Conservation (phyloP, 2,888 invertebrate genomes). For the Agriopis leucophaearia region DNA sequence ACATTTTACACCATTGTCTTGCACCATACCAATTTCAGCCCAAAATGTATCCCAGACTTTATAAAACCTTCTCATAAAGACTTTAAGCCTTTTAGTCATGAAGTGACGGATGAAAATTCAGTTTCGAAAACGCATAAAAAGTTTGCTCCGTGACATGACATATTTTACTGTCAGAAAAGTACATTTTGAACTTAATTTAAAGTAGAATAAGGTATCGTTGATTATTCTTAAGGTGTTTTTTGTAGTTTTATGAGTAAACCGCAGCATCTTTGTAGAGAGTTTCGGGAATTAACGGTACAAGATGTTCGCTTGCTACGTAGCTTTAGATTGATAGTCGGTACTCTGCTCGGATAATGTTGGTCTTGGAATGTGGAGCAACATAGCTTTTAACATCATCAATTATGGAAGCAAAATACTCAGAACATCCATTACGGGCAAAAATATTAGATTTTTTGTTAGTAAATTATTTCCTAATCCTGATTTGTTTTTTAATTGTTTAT, state of each 20-base stretch:
- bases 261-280: conserved; percentile 70
- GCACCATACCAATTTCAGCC: conserved; percentile 56
- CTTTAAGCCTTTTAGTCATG: conserved; percentile 23
- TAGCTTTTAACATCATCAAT: conserved; percentile 12
- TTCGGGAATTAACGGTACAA: conserved; percentile 75
- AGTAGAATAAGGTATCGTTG: conserved; percentile 33
- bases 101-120: conserved; percentile 35
- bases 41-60: conserved; percentile 44
- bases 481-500: no score
- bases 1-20: conserved; percentile 62
- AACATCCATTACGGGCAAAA: background rate
- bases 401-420: background rate
- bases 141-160: background rate
- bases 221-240: conserved; percentile 6
- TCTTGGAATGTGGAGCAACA: conserved; percentile 17
- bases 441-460: background rate
- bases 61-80: conserved; percentile 5
- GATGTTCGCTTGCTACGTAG: conserved; percentile 58
- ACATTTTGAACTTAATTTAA: conserved; percentile 35
- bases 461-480: no score
- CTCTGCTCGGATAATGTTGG: conserved; percentile 12
- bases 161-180: conserved; percentile 2
- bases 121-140: conserved; percentile 2
- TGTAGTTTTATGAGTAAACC: conserved; percentile 45
- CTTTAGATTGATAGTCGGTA: conserved; percentile 43